Conservation (phyloP, 2,888 invertebrate species). For the Cremastinae sp. region DNA sequence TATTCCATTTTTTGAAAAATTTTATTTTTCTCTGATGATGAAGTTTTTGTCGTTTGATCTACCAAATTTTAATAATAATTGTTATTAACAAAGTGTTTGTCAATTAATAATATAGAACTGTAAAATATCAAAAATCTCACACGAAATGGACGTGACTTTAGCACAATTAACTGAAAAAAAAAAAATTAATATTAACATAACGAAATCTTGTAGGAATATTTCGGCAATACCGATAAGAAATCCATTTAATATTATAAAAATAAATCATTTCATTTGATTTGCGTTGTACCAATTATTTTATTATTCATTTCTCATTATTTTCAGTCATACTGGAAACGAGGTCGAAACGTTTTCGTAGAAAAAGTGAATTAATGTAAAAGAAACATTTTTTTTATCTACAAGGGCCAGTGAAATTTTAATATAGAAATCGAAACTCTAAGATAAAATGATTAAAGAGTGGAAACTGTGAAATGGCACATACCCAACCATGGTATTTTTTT, state of each 20-base stretch:
- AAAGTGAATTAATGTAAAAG: constrained; percentile 30
- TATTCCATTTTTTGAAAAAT: no score
- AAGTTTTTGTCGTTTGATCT: no score
- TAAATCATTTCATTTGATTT: constrained; percentile 71
- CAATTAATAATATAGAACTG: constrained; percentile 42
- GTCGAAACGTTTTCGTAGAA: neutral
- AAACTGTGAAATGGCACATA: constrained; percentile 78
- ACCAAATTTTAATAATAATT: neutral
- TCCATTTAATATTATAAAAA: constrained; percentile 67
- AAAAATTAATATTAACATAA: neutral
- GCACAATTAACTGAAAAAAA: constrained; percentile 22
- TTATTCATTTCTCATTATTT: constrained; percentile 58
- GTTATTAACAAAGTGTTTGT: constrained; percentile 9
- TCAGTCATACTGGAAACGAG: constrained; percentile 62
- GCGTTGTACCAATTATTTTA: constrained; percentile 23
- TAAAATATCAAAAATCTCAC: constrained; percentile 34
- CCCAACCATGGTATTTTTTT: constrained; percentile 51
- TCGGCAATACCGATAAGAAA: constrained; percentile 74
- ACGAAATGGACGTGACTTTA: neutral
- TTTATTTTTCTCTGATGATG: neutral
- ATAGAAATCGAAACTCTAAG: no score
- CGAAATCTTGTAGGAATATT: constrained; percentile 68
- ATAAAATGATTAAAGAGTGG: constrained; percentile 63
- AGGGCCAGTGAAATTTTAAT: constrained; percentile 75
- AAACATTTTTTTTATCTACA: constrained; percentile 67